Conservation (phyloP, 2,797 vertebrate species). For the Sebastes kiyomatsui region DNA sequence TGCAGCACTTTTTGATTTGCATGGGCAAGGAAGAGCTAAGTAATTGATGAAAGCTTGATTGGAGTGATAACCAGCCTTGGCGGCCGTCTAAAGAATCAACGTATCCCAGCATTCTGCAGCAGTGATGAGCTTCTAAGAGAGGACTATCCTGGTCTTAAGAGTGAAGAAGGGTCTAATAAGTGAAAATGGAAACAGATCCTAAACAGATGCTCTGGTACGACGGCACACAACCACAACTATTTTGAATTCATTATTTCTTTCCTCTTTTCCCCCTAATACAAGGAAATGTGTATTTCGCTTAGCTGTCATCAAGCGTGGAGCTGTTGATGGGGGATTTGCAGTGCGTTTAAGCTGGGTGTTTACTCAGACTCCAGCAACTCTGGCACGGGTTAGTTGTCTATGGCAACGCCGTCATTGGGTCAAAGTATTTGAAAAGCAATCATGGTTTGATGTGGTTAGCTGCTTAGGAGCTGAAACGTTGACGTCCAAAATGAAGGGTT, state of each 20-base stretch:
- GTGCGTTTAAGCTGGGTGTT: constrained; percentile 60
- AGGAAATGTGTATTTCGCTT: constrained; percentile 66
- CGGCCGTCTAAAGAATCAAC: constrained; percentile 45
- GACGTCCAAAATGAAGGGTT: constrained; percentile 64
- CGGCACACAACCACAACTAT: constrained; percentile 57
- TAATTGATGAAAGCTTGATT: constrained; percentile 80
- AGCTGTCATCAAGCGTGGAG: constrained; percentile 68
- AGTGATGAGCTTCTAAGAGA: constrained; percentile 48
- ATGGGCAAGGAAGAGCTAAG: constrained; percentile 59
- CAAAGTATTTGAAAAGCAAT: constrained; percentile 52
- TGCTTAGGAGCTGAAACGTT: constrained; percentile 50
- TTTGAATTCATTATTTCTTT: constrained; percentile 47
- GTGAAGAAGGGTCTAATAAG: constrained; percentile 68
- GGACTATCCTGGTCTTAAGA: constrained; percentile 40
- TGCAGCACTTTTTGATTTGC: constrained; percentile 50
- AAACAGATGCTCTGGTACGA: constrained; percentile 74
- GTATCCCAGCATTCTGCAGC: constrained; percentile 45
- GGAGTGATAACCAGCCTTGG: constrained; percentile 75
- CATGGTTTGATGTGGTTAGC: constrained; percentile 60
- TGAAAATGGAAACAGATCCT: constrained; percentile 74
- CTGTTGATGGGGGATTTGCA: constrained; percentile 70
- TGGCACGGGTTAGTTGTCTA: constrained; percentile 39
- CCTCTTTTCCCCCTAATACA: constrained; percentile 12
- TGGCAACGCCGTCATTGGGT: constrained; percentile 49
- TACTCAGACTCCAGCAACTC: constrained; percentile 50